phyloP scores from a whole-genome alignment of 2,888 invertebrate genomes.

The Teleiodes luculella region DNA sequence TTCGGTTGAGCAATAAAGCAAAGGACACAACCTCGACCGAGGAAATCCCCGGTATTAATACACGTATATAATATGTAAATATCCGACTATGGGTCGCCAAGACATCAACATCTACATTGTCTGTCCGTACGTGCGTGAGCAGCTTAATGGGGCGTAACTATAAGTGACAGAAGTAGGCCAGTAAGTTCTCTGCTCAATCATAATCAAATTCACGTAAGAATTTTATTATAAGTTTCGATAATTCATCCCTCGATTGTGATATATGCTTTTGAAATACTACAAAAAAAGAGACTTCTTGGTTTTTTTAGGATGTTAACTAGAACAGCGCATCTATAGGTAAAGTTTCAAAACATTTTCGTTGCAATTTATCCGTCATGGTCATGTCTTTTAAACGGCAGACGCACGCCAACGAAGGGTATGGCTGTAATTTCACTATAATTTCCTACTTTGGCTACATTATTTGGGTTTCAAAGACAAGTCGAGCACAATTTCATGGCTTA shows the following conservation, averaged over 20 bases:
- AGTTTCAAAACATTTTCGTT: too few species aligned
- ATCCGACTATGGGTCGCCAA: background rate
- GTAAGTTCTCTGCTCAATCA: background rate
- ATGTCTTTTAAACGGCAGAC: background rate
- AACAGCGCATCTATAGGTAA: too few species aligned
- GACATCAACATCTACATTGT: background rate
- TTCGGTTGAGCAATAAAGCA: constrained; percentile 1
- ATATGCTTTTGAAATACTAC: too few species aligned
- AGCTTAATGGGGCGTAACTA: background rate
- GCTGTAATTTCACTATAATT: background rate
- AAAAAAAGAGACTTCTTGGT: too few species aligned
- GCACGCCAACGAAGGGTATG: constrained; percentile 1
- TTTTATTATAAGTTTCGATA: too few species aligned
- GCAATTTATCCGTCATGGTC: too few species aligned
- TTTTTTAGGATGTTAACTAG: too few species aligned
- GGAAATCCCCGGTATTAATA: constrained; percentile 4
- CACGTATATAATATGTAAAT: constrained; percentile 3
- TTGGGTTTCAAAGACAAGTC: background rate
- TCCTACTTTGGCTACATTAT: background rate
- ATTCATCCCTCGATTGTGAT: too few species aligned
- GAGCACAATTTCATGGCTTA: background rate
- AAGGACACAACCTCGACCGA: background rate
- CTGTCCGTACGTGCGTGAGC: constrained; percentile 14
- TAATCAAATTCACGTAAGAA: too few species aligned
- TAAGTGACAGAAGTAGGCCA: background rate